Conservation (phyloP, 2,797 vertebrate genomes). For the Menidia menidia region DNA sequence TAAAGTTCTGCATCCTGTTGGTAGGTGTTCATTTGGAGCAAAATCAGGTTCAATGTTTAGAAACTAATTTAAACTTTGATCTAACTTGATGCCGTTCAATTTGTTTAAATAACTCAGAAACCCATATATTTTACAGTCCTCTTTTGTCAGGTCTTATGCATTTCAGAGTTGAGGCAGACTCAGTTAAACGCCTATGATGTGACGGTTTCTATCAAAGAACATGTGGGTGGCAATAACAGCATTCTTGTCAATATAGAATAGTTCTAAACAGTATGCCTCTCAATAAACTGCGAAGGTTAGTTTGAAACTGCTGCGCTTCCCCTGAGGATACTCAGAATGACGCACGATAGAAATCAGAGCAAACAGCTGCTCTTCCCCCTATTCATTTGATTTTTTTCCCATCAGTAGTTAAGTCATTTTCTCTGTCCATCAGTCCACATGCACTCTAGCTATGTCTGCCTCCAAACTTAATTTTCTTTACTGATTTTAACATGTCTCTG, state of each 20-base stretch:
- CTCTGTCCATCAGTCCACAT: slow-evolving; percentile 18
- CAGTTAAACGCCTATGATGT: slow-evolving; percentile 23
- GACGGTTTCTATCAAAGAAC: slow-evolving; percentile 31
- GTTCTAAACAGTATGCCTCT: slow-evolving; percentile 38
- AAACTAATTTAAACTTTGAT: no score
- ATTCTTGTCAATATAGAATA: slow-evolving; percentile 33
- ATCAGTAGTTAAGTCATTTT: slow-evolving; percentile 16
- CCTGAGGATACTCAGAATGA: slow-evolving; percentile 65
- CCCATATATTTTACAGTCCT: not conserved
- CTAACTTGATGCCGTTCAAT: not conserved
- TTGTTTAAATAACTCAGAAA: not conserved
- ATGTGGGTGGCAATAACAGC: slow-evolving; percentile 48
- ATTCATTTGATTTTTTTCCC: slow-evolving; percentile 25
- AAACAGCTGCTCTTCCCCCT: slow-evolving; percentile 60
- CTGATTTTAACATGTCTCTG: slow-evolving; percentile 12
- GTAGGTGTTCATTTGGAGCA: no score
- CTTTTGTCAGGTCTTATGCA: not conserved
- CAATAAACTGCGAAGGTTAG: slow-evolving; percentile 60
- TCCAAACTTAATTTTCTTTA: slow-evolving; percentile 13
- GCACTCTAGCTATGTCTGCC: slow-evolving; percentile 25
- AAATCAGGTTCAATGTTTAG: no score
- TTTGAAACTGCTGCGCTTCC: slow-evolving; percentile 53
- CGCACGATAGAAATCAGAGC: slow-evolving; percentile 62
- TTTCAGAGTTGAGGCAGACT: slow-evolving; percentile 13
- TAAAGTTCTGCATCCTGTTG: not conserved